Evolutionary conservation across 2,113 vertebrate genomes (phyloP).

Genomic region (Strigops habroptila): DNA sequence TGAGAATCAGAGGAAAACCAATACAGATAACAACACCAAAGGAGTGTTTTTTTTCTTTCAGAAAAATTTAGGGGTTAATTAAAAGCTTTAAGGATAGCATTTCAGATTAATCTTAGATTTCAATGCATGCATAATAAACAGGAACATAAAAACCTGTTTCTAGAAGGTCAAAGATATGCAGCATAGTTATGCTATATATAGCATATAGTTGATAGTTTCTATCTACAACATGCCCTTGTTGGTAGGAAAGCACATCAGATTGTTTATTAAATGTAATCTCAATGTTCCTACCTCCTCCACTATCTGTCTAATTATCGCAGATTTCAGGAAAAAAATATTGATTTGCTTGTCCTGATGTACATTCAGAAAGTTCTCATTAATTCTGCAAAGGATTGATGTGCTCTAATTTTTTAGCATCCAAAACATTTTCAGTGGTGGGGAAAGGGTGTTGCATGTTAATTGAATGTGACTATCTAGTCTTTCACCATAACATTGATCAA

Average conservation of each 20-base stretch:
- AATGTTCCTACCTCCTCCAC: background rate
- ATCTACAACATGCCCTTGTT: background rate
- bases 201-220: background rate
- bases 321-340: background rate
- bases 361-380: background rate
- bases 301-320: background rate
- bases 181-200: background rate
- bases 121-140: background rate
- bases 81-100: background rate
- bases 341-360: background rate
- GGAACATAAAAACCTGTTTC: background rate
- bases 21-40: background rate
- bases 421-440: background rate
- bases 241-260: background rate
- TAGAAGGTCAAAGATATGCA: background rate
- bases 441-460: background rate
- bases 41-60: background rate
- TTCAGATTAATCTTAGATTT: background rate
- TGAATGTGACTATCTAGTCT: background rate
- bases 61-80: background rate
- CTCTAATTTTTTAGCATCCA: background rate
- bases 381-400: background rate
- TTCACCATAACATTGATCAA: background rate
- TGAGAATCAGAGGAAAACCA: background rate
- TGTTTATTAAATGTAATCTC: background rate